phyloP scores from a whole-genome alignment of 2,888 invertebrate species.

The Clusia tigrina region DNA sequence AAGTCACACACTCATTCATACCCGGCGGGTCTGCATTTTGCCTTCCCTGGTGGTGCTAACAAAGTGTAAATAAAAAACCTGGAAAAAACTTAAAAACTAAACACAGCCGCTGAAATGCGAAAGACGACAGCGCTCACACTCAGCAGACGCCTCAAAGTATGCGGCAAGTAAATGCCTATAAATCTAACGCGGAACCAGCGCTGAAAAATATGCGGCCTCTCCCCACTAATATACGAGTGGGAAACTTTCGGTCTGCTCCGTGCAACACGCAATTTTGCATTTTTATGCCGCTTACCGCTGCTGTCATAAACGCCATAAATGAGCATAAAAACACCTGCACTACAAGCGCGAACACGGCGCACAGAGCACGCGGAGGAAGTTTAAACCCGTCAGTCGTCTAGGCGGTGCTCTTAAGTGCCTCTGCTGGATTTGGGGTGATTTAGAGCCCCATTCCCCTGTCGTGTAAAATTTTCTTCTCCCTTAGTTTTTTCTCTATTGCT shows the following conservation, averaged over 20 bases:
- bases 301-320: constrained; percentile 6
- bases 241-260: too few species aligned
- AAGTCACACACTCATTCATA: neutral
- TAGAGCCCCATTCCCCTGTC: neutral
- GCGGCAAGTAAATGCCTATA: neutral
- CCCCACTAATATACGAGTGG: too few species aligned
- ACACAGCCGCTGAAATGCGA: neutral
- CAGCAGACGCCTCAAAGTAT: constrained; percentile 5
- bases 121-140: too few species aligned
- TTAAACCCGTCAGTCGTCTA: too few species aligned
- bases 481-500: constrained; percentile 3
- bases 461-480: too few species aligned
- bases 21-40: neutral
- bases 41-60: neutral
- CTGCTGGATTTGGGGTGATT: neutral
- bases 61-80: neutral
- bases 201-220: too few species aligned
- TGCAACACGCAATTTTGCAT: neutral
- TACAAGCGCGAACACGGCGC: too few species aligned
- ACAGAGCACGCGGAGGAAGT: too few species aligned
- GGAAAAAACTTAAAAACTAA: neutral
- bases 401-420: too few species aligned
- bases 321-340: constrained; percentile 4
- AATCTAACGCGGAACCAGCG: constrained; percentile 3
- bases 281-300: neutral